Percentiles rank a stretch among this genome's conserved stretches.
Conservation (phyloP, 2,888 invertebrate genomes). For the Cecidostiba fungosa region DNA sequence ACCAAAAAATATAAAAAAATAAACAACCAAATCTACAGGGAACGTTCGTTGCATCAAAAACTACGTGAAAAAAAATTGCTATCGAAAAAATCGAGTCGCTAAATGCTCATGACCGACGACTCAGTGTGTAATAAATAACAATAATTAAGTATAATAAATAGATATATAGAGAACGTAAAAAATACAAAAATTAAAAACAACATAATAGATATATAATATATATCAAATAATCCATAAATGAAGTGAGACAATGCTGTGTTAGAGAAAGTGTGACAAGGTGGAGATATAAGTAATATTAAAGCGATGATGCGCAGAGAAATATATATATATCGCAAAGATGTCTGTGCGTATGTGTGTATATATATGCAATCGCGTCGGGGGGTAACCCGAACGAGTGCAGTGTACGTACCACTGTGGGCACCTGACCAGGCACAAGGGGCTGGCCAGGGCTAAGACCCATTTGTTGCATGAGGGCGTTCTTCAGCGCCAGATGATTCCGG, state of each 20-base stretch:
- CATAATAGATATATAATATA: constrained; percentile 25
- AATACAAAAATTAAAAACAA: constrained; percentile 21
- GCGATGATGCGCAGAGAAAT: constrained; percentile 55
- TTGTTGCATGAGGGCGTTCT: constrained; percentile 98
- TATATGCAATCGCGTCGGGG: not conserved
- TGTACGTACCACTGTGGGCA: constrained; percentile 93
- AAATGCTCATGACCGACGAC: constrained; percentile 39
- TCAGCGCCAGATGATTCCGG: constrained; percentile 98
- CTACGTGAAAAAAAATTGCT: constrained; percentile 55
- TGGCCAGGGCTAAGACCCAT: constrained; percentile 96
- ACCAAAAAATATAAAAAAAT: not conserved
- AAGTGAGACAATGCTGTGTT: constrained; percentile 47
- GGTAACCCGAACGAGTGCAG: not conserved
- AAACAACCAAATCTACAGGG: not conserved
- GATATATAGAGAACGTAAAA: constrained; percentile 9
- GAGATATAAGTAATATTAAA: constrained; percentile 38
- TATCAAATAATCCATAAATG: constrained; percentile 31
- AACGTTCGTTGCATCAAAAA: constrained; percentile 59
- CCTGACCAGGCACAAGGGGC: constrained; percentile 94
- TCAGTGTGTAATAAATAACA: constrained; percentile 51
- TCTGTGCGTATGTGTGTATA: not conserved
- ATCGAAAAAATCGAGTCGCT: constrained; percentile 50
- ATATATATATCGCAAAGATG: constrained; percentile 9
- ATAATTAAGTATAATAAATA: constrained; percentile 1
- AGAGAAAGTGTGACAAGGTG: constrained; percentile 49